Evolutionary conservation across 2,888 invertebrate species (phyloP).

Genomic region (Phorcus lineatus): DNA sequence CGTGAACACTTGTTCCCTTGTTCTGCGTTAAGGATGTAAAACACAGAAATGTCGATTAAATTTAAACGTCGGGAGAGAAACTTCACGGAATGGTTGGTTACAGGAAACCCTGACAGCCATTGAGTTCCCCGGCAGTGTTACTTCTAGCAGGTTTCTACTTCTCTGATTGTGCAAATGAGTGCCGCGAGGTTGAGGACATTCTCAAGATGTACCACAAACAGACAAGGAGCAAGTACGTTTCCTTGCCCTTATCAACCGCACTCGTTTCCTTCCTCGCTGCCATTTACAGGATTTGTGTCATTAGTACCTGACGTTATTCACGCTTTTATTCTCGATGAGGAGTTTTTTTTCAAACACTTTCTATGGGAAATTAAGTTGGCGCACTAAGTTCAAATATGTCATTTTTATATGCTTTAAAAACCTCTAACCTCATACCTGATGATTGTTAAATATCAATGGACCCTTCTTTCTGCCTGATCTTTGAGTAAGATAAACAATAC

Average conservation of each 20-base stretch:
- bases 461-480: too few species aligned
- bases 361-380: too few species aligned
- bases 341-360: too few species aligned
- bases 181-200: not conserved
- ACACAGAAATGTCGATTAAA: not conserved
- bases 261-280: not conserved
- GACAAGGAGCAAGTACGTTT: not conserved
- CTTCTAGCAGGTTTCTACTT: not conserved
- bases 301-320: too few species aligned
- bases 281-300: too few species aligned
- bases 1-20: too few species aligned
- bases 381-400: too few species aligned
- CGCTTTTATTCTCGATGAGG: too few species aligned
- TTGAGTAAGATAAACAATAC: too few species aligned
- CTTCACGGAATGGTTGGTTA: not conserved
- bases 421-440: too few species aligned
- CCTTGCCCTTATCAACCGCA: not conserved
- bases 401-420: too few species aligned
- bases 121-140: not conserved
- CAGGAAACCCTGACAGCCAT: not conserved
- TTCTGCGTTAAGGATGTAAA: conserved; percentile 1
- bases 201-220: not conserved
- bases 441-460: too few species aligned
- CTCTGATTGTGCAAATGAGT: not conserved
- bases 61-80: not conserved